Evolutionary conservation across 2,888 invertebrate species (phyloP).

Genomic region (Eristalis tenax): DNA sequence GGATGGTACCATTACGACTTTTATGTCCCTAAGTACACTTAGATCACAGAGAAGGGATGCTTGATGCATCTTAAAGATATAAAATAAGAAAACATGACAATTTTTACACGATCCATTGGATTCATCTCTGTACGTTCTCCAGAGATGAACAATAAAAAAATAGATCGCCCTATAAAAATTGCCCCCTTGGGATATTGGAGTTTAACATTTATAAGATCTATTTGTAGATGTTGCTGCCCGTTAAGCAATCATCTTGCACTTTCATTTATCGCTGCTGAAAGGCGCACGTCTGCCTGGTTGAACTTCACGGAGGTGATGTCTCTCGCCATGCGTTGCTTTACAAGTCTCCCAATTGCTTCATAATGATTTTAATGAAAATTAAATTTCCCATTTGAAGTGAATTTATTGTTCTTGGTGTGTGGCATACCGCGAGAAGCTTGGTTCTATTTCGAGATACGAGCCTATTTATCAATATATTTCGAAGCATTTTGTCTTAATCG

Average conservation of each 20-base stretch:
- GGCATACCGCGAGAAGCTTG: slow-evolving; percentile 71
- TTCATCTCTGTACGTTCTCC: slow-evolving; percentile 48
- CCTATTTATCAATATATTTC: slow-evolving; percentile 51
- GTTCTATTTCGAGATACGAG: slow-evolving; percentile 60
- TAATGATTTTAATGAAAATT: slow-evolving; percentile 80
- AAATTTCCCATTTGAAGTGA: slow-evolving; percentile 77
- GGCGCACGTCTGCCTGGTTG: not conserved
- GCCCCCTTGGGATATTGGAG: slow-evolving; percentile 13
- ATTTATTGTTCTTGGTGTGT: slow-evolving; percentile 78
- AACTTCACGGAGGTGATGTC: not conserved
- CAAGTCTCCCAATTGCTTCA: slow-evolving; percentile 52
- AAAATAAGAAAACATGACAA: slow-evolving; percentile 50
- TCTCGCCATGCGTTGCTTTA: not conserved
- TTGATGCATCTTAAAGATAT: slow-evolving; percentile 3
- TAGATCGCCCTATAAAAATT: slow-evolving; percentile 52
- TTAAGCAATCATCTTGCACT: slow-evolving; percentile 50
- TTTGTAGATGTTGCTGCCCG: slow-evolving; percentile 17
- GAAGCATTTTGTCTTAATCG: slow-evolving; percentile 41
- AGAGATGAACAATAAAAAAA: slow-evolving; percentile 50
- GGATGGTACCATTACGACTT: not conserved
- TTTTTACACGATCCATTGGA: slow-evolving; percentile 50
- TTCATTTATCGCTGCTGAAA: slow-evolving; percentile 52
- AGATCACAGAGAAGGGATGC: slow-evolving; percentile 29
- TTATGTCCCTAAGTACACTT: slow-evolving; percentile 49
- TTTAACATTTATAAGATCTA: slow-evolving; percentile 9